phyloP scores from a whole-genome alignment of 1,140 invertebrate species.

The Rhopalosiphum maidis region DNA sequence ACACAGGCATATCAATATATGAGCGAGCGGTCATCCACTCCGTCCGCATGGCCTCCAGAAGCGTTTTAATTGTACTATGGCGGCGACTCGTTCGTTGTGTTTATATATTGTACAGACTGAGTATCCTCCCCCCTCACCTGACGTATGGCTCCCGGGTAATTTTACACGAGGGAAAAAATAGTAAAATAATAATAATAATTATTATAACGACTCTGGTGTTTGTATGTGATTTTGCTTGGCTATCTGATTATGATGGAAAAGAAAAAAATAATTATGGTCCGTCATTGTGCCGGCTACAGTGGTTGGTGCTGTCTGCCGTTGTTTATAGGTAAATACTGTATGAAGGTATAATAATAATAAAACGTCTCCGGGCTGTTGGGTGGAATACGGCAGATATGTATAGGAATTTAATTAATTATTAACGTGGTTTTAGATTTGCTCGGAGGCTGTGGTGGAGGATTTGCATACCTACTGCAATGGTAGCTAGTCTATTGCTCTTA shows the following conservation, averaged over 20 bases:
- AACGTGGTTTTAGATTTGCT: neutral
- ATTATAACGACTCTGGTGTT: slow-evolving; percentile 51
- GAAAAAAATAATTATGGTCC: slow-evolving; percentile 52
- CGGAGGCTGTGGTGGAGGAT: neutral
- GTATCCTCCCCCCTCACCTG: neutral
- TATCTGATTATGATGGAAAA: slow-evolving; percentile 47
- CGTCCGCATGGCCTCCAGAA: slow-evolving; percentile 51
- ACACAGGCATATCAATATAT: slow-evolving; percentile 44
- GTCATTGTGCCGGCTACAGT: slow-evolving; percentile 13
- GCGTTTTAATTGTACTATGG: slow-evolving; percentile 51
- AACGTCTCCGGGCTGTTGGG: slow-evolving; percentile 35
- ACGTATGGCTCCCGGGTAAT: slow-evolving; percentile 53
- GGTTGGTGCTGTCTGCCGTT: neutral
- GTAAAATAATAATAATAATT: slow-evolving; percentile 43
- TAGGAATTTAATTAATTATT: slow-evolving; percentile 55
- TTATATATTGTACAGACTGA: neutral
- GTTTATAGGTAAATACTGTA: neutral
- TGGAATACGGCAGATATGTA: slow-evolving; percentile 6
- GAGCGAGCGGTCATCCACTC: slow-evolving; percentile 53
- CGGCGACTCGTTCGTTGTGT: slow-evolving; percentile 19
- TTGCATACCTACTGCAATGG: neutral
- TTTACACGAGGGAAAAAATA: slow-evolving; percentile 16
- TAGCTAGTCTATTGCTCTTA: neutral
- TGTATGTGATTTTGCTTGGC: slow-evolving; percentile 46
- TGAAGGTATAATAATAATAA: slow-evolving; percentile 41